These are phyloP conservation scores for Drosophila ezoana DNA, from an alignment of 2,888 invertebrate genomes.

Conservation along the genomic window DNA sequence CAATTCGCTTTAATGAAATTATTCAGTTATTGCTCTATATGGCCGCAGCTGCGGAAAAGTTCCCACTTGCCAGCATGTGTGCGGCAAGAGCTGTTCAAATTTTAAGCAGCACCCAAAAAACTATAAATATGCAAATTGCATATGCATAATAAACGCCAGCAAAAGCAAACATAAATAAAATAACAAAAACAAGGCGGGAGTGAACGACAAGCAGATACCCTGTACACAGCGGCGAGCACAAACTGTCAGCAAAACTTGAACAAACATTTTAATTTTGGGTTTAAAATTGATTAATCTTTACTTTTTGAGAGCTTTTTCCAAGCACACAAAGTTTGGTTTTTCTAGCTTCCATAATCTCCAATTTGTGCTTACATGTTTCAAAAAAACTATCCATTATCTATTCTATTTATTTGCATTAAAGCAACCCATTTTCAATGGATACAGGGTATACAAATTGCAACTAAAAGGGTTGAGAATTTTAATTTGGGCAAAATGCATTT, in stretches of 20 bases:
- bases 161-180: slow-evolving; percentile 34
- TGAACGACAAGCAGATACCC: background rate
- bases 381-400: no score
- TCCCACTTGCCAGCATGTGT: slow-evolving; percentile 1
- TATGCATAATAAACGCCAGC: slow-evolving; percentile 62
- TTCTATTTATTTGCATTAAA: no score
- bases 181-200: background rate
- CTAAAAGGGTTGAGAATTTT: slow-evolving; percentile 11
- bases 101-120: slow-evolving; percentile 5
- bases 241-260: no score
- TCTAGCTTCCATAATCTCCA: no score
- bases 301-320: no score
- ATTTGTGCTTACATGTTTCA: no score
- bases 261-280: no score
- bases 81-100: slow-evolving; percentile 10
- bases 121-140: slow-evolving; percentile 68
- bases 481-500: slow-evolving; percentile 12
- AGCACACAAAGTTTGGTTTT: no score
- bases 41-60: background rate
- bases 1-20: slow-evolving; percentile 69
- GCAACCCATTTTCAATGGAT: no score
- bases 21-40: slow-evolving; percentile 67
- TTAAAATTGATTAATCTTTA: no score
- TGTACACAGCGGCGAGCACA: no score
- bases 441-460: no score